A percentile compares a stretch with the other conserved stretches of the same genome.
These are phyloP conservation scores for Rhagonycha fulva DNA, from an alignment of 2,888 invertebrate genomes.

Conservation along the genomic window DNA sequence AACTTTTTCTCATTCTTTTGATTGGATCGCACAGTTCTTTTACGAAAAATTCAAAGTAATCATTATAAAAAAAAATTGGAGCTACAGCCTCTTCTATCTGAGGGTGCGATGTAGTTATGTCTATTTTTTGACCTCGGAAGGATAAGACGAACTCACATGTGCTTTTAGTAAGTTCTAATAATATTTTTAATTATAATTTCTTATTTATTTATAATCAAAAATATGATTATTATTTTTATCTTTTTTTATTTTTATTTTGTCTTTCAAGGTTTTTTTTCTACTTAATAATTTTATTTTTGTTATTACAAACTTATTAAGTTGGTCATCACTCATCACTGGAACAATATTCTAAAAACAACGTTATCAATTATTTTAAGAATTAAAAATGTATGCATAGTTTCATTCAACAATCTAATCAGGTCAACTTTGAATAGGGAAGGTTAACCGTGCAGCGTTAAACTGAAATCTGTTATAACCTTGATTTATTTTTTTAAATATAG, in stretches of 20 bases:
- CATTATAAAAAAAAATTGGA: no score
- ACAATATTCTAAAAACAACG: background rate
- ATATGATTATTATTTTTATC: no score
- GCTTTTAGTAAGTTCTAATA: no score
- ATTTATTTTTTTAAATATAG: background rate
- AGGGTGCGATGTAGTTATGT: no score
- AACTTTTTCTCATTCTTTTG: background rate
- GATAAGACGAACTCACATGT: background rate
- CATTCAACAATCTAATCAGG: background rate
- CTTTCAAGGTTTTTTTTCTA: background rate
- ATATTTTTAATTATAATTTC: background rate
- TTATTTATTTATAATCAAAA: no score
- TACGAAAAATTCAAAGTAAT: no score
- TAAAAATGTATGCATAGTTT: background rate
- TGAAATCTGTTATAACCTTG: background rate
- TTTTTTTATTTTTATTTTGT: background rate
- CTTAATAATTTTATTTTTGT: background rate
- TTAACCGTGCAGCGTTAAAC: background rate
- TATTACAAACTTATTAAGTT: background rate
- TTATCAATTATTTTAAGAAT: background rate
- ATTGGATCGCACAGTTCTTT: no score
- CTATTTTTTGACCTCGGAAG: no score
- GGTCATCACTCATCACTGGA: background rate
- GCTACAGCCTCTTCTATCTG: no score
- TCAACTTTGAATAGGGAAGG: background rate